Base-by-base conservation (phyloP, 2,113 vertebrate genomes). In the Tychaedon coryphoeus region DNA sequence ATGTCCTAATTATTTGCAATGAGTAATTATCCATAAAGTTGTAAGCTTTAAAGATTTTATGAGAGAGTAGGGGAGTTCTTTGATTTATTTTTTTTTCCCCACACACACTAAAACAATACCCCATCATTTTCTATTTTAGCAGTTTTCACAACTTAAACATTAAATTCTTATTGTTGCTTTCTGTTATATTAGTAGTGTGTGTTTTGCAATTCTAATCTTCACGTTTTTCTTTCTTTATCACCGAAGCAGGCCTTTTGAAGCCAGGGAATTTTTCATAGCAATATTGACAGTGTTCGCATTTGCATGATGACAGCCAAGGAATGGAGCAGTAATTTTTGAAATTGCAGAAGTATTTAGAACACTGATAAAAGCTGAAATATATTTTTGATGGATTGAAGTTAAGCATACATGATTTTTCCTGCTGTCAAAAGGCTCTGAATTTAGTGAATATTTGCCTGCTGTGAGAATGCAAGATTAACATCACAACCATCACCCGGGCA, bases 191-290 rank as follows among this genome's bases (percentile, higher is more conserved):
- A 98, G 98, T 98, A 98, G 98, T 98, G 99, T 99, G 98, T 99
- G 98, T 99, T 99, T 99, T 99, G 98, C 99, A 99, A 99, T 99
- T 99, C 99, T 99, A 99, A 99, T 99, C 98, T 99, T 99, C 98
- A 98, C 98, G 95, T 96, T 98, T 98, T 99, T 98, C 98, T 98
- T 98, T 98, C 98, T 98, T 97, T 98, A 98, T 97, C 98, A 97
- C 97, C 95, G 97, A 98, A 99, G 98, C 97, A 98, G 98, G 98
- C 97, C 98, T 99, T 99, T 99, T 99, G 99, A 99, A 99, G 99
- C 98, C 92, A 95, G 97, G 97, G 98, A 98, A 98, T 99, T 99
- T 99, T 99, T 99, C 98, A 99, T 99, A 99, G 98, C 98, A 98
- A 98, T 98, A 99, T 99, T 99, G 99, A 99, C 99, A 99, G 98